phyloP scores from a whole-genome alignment of 2,797 vertebrate species.

The Spinus pinus region DNA sequence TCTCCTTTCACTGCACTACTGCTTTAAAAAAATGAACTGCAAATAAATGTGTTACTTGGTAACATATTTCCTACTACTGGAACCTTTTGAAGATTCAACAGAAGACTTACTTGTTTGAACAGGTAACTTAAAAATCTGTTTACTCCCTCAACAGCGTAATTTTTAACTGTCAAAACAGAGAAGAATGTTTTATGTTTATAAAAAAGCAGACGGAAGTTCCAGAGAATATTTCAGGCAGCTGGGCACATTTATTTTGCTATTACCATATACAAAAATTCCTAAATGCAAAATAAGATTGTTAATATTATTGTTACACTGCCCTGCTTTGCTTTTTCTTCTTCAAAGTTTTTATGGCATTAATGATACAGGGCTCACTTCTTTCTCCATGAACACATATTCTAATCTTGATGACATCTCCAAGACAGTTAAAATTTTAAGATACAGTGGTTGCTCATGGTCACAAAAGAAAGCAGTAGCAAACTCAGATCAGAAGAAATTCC shows the following conservation, averaged over 20 bases:
- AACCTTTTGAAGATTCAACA: constrained; percentile 57
- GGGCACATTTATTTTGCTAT: not conserved
- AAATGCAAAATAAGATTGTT: not conserved
- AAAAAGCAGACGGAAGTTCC: constrained; percentile 43
- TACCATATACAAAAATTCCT: not conserved
- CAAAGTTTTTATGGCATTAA: not conserved
- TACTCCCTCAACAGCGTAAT: constrained; percentile 43
- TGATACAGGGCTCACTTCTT: not conserved
- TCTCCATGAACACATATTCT: not conserved
- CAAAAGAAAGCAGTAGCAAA: not conserved
- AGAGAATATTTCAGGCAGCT: constrained; percentile 39
- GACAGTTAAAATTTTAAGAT: not conserved
- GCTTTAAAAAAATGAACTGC: constrained; percentile 27
- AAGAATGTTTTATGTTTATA: constrained; percentile 51
- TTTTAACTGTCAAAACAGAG: constrained; percentile 62
- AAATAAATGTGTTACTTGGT: constrained; percentile 9
- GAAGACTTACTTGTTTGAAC: constrained; percentile 55
- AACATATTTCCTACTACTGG: constrained; percentile 28
- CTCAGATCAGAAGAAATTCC: not conserved
- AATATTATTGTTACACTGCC: not conserved
- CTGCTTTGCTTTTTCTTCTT: not conserved
- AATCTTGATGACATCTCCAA: not conserved
- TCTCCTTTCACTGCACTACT: not conserved
- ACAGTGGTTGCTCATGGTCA: not conserved
- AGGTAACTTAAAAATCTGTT: constrained; percentile 64